Evolutionary conservation across 2,888 invertebrate species (phyloP), one percentile per base, ranked within the genome.

Genomic region (Mactromeris polynyma): DNA sequence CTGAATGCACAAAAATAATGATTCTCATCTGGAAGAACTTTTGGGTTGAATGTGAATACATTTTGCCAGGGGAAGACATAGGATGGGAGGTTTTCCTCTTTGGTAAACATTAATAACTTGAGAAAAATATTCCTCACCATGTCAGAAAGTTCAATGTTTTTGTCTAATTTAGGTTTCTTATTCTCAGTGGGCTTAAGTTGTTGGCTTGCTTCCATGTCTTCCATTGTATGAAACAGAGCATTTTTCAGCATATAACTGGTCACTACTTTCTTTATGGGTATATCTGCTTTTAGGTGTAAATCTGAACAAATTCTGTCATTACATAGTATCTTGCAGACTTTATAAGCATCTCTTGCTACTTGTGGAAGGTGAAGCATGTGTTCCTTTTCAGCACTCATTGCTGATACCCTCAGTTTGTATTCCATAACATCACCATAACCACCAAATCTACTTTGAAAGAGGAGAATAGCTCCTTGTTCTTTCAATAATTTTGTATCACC

Each of bases 171-270:
- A n/a, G n/a, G n/a, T n/a, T n/a, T n/a, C n/a, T 64, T 64, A 11
- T n/a, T 64, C 1, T 7, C n/a, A 36, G 4, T 51, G 26, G 33
- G 31, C 31, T 80, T 51, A 0, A 31, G 6, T 6, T 2, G 21
- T 26, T 80, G 31, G 14, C 31, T 1, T 19, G 1, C 33, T 46
- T 51, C 19, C 3, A 80, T 31, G 33, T 51, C 51, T 21, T 77
- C 46, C 26, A 77, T 73, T 14, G 40, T 69, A 36, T 81, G 46
- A 36, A 86, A 86, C 81, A 86, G 9, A 9, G 80, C 33, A n/a
- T 80, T 86, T 51, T 86, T 86, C 31, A 86, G 81, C 86, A 86
- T 81, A 81, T 86, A 86, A 42, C 86, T 86, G 31, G 80, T 81
- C 38, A 85, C 17, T 14, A 46, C 0, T 38, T 58, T 77, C 26